phyloP scores from a whole-genome alignment of 2,113 vertebrate species.

The Emydura subglobosa region DNA sequence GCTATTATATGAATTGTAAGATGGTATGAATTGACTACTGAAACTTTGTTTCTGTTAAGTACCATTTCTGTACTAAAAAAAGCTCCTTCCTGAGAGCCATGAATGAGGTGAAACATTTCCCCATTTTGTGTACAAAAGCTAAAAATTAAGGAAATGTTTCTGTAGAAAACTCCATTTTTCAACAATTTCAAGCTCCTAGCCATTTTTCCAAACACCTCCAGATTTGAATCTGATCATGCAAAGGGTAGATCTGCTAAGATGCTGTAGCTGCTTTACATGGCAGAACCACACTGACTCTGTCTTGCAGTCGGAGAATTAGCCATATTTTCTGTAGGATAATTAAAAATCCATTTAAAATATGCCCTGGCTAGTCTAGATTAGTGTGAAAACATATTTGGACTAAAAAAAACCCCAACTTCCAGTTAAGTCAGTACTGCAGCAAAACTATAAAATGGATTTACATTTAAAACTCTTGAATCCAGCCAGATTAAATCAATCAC shows the following conservation, averaged over 20 bases:
- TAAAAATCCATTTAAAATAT: accelerated
- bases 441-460: neutral
- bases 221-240: neutral
- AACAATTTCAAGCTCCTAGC: no score
- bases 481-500: neutral
- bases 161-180: no score
- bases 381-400: neutral
- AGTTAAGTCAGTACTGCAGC: neutral
- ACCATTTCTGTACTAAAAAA: neutral
- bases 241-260: neutral
- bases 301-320: neutral
- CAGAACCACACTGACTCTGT: neutral
- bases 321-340: neutral
- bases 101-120: neutral
- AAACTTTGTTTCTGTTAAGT: neutral
- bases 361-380: neutral
- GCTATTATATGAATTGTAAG: neutral
- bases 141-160: neutral
- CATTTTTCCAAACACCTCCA: neutral
- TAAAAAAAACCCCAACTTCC: neutral
- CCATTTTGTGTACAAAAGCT: neutral
- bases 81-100: neutral
- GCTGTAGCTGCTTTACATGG: neutral
- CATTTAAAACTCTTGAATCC: neutral
- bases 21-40: neutral